Base-by-base conservation (phyloP, 2,888 invertebrate genomes). In the Rhamnusium bicolor region DNA sequence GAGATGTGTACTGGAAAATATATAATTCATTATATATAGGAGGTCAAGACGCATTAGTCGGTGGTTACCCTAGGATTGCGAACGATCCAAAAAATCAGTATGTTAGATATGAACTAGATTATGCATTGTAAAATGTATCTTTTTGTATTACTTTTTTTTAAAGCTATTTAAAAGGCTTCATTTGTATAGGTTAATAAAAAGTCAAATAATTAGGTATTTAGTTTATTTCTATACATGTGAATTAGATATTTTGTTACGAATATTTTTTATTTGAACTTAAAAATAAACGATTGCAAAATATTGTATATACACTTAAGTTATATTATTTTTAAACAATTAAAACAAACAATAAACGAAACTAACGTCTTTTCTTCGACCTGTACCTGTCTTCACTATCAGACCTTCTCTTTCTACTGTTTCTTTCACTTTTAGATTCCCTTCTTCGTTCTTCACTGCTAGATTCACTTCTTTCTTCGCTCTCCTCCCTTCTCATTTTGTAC, bases 1-100 rank as follows among this genome's bases (percentile, higher is more conserved):
- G 99, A 27, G 99, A 99, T 87, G 99, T 99, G 0, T 99, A 99
- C 87, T 99, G 99, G 99, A 99, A 99, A 89, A 98, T 98, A 81
- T 99, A 99, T 89, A 99, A 99, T 90, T 98, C 98, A 0, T 91
- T 99, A 67, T 99, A 99, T 86, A 99, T 99, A 82, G 99, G 99
- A 24, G 98, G 98, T 6, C 99, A 99, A 88, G 99, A 99, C 88
- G 96, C 99, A 0, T 90, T 99, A 66, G 98, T 99, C 27, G 97
- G 97, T 56, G 98, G 98, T 14, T 99, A 98, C 89, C 99, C 99
- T n/a, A 90, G 98, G 80, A 95, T 99, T 87, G 93, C 94, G 79
- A 97, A 99, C 87, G 98, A 98, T 88, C 96, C 97, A 70, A 96
- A 96, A 89, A 98, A 98, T 89, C 95, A 96, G 84, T 98, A 94